Percentiles rank a stretch among this genome's conserved stretches.
Conservation (phyloP, 2,797 vertebrate genomes). For the Gymnodraco acuticeps region DNA sequence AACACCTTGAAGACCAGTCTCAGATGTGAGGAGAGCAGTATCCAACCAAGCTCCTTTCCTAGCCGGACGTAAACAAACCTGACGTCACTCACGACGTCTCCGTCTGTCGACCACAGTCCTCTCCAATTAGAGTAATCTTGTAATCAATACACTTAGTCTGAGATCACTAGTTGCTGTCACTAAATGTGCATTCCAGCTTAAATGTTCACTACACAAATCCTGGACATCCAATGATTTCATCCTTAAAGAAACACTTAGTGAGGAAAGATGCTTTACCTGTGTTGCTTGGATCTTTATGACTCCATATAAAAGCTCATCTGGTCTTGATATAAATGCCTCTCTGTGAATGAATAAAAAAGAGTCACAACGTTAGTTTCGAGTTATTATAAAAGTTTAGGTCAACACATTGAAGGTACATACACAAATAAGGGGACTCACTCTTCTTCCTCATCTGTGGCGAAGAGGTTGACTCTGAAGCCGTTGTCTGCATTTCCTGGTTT, state of each 20-base stretch:
- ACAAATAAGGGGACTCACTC: slow-evolving; percentile 85
- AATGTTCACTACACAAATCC: background rate
- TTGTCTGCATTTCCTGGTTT: slow-evolving; percentile 85
- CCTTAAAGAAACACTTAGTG: background rate
- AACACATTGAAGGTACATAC: background rate
- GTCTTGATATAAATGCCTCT: slow-evolving; percentile 90
- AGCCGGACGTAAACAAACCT: background rate
- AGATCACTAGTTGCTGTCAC: background rate
- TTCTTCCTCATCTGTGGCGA: slow-evolving; percentile 95
- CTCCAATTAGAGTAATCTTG: background rate
- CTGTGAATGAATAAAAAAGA: slow-evolving; percentile 75
- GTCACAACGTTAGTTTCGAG: slow-evolving; percentile 14
- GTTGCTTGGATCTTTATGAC: slow-evolving; percentile 95
- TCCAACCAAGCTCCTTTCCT: background rate
- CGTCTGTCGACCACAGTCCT: background rate
- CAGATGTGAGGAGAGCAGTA: too few species aligned
- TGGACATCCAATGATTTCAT: background rate
- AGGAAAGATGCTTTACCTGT: slow-evolving; percentile 83
- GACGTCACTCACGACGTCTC: background rate
- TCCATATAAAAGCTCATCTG: slow-evolving; percentile 91
- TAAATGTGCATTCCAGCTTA: background rate
- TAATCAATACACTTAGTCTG: slow-evolving; percentile 1
- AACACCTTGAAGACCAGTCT: too few species aligned
- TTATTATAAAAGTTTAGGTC: background rate
- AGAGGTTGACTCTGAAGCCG: slow-evolving; percentile 93